Evolutionary conservation across 2,113 vertebrate genomes (phyloP), one percentile per base, ranked within the genome.

Genomic region (Malurus alboscapulatus): DNA sequence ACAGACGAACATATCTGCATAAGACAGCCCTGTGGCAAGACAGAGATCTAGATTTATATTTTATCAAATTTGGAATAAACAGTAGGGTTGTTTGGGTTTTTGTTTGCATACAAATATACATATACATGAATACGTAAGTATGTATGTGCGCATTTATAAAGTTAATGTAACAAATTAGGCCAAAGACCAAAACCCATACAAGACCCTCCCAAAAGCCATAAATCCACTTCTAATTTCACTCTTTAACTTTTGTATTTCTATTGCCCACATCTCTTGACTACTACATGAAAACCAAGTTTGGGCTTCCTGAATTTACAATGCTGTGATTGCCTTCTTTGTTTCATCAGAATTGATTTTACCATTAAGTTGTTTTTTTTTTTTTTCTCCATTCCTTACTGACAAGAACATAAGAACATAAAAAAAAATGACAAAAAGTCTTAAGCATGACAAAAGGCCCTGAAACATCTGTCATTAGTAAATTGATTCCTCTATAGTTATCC

Each of bases 271-370:
- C 57, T 86, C 54, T 50, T 65, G 17, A 27, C n/a, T 45, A 3
- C 29, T 50, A 62, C 12, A 36, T 19, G 29, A 66, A 92, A 90
- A 69, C 4, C 15, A 74, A 25, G 7, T 67, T 29, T 71, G 18
- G 22, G 55, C 36, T 59, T 62, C 36, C 74, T 78, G 32, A 59
- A 55, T 59, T 72, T 68, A 55, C 6, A 7, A 14, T 21, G 21
- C 24, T 51, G 50, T 8, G 9, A 50, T 47, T 62, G 20, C 21
- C 30, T 48, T 4, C 12, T 80, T 68, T 45, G 9, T 24, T 73
- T 63, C 22, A 91, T 51, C 61, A 82, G 53, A 78, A 93, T 2
- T 51, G 18, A 84, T 84, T 93, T 84, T 87, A 34, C 16, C 27
- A 69, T 77, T 73, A 69, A 57, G 14, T 53, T 8, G 36, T 36